Evolutionary conservation across 2,113 vertebrate genomes (phyloP).

Genomic region (Malurus cyaneus): DNA sequence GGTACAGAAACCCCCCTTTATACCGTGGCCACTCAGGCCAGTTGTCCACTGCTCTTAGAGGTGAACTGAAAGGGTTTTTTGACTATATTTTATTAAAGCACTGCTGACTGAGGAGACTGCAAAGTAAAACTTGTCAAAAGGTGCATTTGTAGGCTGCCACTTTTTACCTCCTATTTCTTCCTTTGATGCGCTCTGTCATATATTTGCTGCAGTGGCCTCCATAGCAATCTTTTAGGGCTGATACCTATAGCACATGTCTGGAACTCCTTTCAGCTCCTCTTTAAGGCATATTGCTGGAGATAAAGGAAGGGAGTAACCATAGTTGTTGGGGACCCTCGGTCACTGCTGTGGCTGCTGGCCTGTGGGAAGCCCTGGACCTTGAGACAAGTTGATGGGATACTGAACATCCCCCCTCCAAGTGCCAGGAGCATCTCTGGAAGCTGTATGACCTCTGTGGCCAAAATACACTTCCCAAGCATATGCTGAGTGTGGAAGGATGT

Average conservation of each 20-base stretch:
- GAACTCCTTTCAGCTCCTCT: neutral
- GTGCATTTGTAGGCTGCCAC: neutral
- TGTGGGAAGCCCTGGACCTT: neutral
- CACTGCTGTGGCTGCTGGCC: neutral
- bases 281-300: neutral
- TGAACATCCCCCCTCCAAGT: rapidly evolving
- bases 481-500: neutral
- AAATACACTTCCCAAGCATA: neutral
- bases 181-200: rapidly evolving
- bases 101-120: neutral
- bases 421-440: neutral
- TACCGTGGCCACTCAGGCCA: neutral
- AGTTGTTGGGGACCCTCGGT: neutral
- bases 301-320: neutral
- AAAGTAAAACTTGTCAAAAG: neutral
- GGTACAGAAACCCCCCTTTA: neutral
- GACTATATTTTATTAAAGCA: neutral
- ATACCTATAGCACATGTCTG: neutral
- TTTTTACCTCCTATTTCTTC: neutral
- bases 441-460: neutral
- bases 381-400: neutral
- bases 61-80: neutral
- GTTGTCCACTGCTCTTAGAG: neutral
- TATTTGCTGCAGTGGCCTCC: neutral
- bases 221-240: neutral